Evolutionary conservation across 2,113 vertebrate genomes (phyloP), one percentile per base, ranked within the genome.

Genomic region (Peromyscus californicus): DNA sequence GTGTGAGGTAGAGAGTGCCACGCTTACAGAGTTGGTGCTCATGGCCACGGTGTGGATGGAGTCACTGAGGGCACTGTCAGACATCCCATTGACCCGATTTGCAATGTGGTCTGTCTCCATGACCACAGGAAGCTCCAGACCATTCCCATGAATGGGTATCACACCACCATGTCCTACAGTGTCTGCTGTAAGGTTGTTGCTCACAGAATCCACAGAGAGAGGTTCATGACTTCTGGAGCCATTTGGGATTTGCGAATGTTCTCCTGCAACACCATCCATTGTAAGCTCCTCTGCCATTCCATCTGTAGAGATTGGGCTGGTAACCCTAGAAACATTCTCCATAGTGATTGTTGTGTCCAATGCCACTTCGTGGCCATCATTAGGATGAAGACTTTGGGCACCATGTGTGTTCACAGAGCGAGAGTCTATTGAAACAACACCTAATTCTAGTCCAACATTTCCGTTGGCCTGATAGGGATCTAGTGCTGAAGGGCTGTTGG

Each of bases 231-330:
- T 99, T 84, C 98, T 99, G 90, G 99, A 98, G 95, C 99, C 98
- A 1, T 95, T 98, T 0, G 99, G 98, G 96, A 99, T 99, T 97
- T 99, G 99, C 3, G 99, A 98, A 45, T 98, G 98, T 92, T 99
- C 99, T 21, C 99, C 98, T 0, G 99, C 98, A 1, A 99, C 99
- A 0, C 99, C 98, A 0, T 99, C 99, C 99, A 99, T 99, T 0
- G 99, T 98, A 75, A 99, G 98, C 92, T 99, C 99, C 88, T 99
- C 99, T 2, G 99, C 98, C 99, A 99, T 99, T 17, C 99, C 98
- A 33, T 99, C 99, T 0, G 99, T 99, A 6, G 99, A 99, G 98
- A 99, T 99, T 70, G 99, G 99, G 98, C 99, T 99, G 98, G 99
- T 99, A 26, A 99, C 99, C 22, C 99, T 99, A 0, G 99, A 87